phyloP scores from a whole-genome alignment of 2,113 vertebrate species.

The Jacana jacana region DNA sequence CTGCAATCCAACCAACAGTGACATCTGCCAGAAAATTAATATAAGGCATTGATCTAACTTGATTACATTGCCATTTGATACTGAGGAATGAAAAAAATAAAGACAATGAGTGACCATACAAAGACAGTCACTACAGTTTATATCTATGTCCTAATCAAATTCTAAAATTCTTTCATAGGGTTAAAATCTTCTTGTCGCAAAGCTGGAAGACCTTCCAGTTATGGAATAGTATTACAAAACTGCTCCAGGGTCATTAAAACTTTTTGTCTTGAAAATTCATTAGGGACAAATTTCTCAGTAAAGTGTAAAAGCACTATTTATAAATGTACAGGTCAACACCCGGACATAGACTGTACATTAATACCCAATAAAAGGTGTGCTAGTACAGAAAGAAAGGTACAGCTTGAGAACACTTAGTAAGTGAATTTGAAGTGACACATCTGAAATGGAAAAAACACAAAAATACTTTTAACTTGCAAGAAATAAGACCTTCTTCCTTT shows the following conservation, averaged over 20 bases:
- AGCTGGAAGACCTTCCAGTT: not conserved
- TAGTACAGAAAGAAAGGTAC: not conserved
- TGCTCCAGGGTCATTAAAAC: not conserved
- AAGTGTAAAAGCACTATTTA: not conserved
- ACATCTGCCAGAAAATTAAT: not conserved
- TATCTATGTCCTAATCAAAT: not conserved
- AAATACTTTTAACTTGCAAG: not conserved
- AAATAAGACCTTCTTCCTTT: not conserved
- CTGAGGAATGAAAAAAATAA: not conserved
- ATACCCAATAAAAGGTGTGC: not conserved
- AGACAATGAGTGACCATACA: no score
- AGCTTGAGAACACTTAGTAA: not conserved
- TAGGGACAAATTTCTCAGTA: not conserved
- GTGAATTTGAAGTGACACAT: not conserved
- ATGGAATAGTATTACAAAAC: not conserved
- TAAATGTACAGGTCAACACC: not conserved
- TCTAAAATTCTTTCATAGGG: not conserved
- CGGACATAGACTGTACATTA: fast-evolving
- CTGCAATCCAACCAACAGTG: not conserved
- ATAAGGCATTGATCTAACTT: not conserved
- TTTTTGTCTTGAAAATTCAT: not conserved
- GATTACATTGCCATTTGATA: not conserved
- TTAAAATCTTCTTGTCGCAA: not conserved
- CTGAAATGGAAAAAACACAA: not conserved
- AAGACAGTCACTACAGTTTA: not conserved